Conservation (phyloP, 2,113 vertebrate species). For the Sapajus apella region DNA sequence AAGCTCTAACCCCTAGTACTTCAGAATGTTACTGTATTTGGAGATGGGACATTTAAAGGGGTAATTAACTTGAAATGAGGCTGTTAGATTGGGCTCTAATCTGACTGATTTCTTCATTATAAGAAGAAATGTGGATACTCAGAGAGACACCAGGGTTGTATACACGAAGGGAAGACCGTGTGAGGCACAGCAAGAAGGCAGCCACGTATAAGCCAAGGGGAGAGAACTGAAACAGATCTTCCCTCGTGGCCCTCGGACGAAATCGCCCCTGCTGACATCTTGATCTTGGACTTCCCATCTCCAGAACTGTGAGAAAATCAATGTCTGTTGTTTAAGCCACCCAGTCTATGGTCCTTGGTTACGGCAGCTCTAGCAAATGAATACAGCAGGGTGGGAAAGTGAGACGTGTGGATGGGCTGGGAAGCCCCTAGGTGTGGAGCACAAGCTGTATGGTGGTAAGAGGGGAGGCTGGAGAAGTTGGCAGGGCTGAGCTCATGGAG, state of each 20-base stretch:
- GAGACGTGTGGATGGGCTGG: background rate
- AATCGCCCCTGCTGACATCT: background rate
- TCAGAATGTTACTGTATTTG: background rate
- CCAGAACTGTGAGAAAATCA: background rate
- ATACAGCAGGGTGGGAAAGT: background rate
- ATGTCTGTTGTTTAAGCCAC: background rate
- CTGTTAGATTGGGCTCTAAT: background rate
- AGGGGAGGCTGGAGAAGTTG: background rate
- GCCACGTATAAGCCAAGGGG: background rate
- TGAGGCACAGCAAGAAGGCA: background rate
- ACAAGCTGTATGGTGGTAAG: too few species aligned
- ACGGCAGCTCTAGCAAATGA: background rate
- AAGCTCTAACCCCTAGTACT: background rate
- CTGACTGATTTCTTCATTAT: background rate
- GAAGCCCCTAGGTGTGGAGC: background rate
- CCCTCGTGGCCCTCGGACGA: background rate
- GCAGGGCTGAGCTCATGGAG: background rate
- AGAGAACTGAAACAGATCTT: background rate
- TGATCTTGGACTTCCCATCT: background rate
- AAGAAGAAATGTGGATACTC: background rate
- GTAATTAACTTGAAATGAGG: background rate
- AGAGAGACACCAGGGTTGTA: background rate
- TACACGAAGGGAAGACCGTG: background rate
- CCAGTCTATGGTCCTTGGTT: background rate
- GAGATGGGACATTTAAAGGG: background rate